These are phyloP conservation scores for Datnioides undecimradiatus DNA, from an alignment of 2,113 vertebrate species.

Conservation along the genomic window DNA sequence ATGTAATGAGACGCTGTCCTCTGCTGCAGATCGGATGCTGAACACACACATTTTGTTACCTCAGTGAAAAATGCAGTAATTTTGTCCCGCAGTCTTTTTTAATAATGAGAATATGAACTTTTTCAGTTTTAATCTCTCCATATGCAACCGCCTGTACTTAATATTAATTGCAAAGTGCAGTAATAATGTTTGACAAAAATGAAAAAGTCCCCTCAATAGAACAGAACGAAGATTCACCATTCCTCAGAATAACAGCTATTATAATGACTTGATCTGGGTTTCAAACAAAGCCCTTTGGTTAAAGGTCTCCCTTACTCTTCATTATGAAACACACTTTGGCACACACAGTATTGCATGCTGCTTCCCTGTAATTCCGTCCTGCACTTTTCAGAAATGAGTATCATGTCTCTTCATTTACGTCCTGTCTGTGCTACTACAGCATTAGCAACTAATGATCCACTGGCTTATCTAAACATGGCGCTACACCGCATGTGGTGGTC, in stretches of 20 bases:
- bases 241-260: neutral
- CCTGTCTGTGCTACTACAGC: neutral
- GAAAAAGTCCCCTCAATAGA: neutral
- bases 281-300: neutral
- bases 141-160: neutral
- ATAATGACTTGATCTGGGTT: neutral
- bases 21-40: constrained; percentile 9
- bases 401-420: neutral
- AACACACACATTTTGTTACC: neutral
- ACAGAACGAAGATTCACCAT: neutral
- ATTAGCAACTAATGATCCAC: neutral
- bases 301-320: no score
- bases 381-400: neutral
- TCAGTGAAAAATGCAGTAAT: neutral
- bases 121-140: neutral
- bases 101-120: constrained; percentile 21
- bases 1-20: neutral
- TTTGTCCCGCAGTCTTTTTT: neutral
- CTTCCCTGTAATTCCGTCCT: neutral
- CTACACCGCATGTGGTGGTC: neutral
- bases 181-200: constrained; percentile 12
- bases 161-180: neutral
- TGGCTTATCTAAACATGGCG: neutral
- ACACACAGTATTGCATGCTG: neutral
- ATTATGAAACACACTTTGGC: neutral